Conservation (phyloP, 2,888 invertebrate genomes). For the Diplolepis rosae region DNA sequence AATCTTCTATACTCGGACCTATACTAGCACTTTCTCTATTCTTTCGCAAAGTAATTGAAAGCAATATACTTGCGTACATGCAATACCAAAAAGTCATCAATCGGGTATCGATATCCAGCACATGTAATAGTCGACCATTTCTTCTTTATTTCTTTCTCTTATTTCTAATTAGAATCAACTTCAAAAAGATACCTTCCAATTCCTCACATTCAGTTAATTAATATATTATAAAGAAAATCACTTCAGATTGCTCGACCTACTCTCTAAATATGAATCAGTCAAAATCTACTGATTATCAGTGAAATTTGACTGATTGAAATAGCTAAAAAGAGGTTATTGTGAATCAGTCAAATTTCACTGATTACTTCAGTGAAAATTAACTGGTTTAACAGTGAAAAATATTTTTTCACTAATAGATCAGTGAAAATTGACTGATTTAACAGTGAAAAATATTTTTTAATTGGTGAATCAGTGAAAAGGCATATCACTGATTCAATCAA, state of each 20-base stretch:
- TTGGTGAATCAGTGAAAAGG: no score
- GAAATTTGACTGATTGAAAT: background rate
- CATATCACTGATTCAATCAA: no score
- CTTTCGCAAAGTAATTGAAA: background rate
- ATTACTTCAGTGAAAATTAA: background rate
- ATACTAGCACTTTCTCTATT: background rate
- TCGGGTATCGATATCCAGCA: background rate
- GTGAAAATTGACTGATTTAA: no score
- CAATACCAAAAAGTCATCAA: background rate
- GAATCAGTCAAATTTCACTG: background rate
- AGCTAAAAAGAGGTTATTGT: background rate
- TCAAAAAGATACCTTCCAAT: background rate
- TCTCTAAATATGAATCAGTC: no score
- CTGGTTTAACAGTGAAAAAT: no score
- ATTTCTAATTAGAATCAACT: background rate
- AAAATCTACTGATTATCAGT: no score
- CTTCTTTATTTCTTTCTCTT: background rate
- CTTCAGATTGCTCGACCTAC: no score
- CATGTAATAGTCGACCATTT: background rate
- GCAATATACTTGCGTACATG: background rate
- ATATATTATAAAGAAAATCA: background rate
- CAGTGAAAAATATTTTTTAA: no score
- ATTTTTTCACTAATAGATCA: no score
- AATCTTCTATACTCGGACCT: background rate
- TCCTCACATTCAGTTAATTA: background rate